Evolutionary conservation across 2,113 vertebrate species (phyloP).

Genomic region (Naja naja): DNA sequence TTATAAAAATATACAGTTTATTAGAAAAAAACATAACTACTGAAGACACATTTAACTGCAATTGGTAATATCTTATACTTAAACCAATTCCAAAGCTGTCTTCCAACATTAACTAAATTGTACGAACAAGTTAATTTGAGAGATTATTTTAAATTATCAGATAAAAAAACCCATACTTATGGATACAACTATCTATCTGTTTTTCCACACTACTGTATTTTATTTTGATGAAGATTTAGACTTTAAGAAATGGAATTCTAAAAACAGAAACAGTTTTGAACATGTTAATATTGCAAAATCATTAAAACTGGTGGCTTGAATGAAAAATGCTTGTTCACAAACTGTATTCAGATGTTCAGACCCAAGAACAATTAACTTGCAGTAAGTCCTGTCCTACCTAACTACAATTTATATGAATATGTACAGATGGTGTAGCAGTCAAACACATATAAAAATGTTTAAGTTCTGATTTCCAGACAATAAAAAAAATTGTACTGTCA

Average conservation of each 20-base stretch:
- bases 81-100: constrained; percentile 30
- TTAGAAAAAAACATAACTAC: constrained; percentile 3
- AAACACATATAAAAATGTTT: background rate
- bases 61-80: constrained; percentile 47
- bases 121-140: constrained; percentile 55
- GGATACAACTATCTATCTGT: constrained; percentile 55
- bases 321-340: background rate
- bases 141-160: constrained; percentile 57
- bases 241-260: constrained; percentile 10
- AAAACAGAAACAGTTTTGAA: constrained; percentile 18
- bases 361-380: background rate
- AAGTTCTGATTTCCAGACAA: background rate
- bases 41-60: constrained; percentile 42
- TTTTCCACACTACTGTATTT: constrained; percentile 12
- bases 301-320: background rate
- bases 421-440: background rate
- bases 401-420: background rate
- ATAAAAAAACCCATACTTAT: constrained; percentile 59
- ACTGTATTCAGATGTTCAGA: constrained; percentile 12
- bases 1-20: constrained; percentile 12
- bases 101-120: constrained; percentile 58
- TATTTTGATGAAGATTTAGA: constrained; percentile 26
- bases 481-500: background rate
- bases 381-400: background rate
- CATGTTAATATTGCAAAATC: background rate